Base-by-base conservation (phyloP, 2,888 invertebrate genomes). In the Euzophera pinguis region DNA sequence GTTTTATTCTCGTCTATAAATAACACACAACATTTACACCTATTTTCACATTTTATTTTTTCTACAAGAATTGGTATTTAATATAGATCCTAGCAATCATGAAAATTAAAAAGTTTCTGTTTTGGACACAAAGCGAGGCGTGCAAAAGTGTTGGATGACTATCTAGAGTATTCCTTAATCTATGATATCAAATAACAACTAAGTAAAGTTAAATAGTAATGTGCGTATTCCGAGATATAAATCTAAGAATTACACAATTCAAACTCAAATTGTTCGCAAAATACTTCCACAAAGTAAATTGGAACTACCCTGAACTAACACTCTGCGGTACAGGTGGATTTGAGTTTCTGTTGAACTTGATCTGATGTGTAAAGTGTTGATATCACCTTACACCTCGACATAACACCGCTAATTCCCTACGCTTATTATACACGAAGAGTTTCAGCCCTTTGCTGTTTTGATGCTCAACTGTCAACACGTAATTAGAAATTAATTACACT, bases 291-390 rank as follows among this genome's bases (percentile, higher is more conserved):
- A 47, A 49, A 49, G 49, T 39, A 50, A 50, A 50, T 50, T 50
- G 49, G 51, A 57, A 56, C 59, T 61, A 54, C 52, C 58, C 60
- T 61, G 54, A 61, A 61, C 71, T 70, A 73, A 69, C 74, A 76
- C 66, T 71, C 67, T 67, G 71, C 59, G 77, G 63, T 58, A 52
- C 65, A 63, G 60, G 74, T 65, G 71, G 75, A 75, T 75, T 76
- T 73, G 73, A 77, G 76, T 78, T 78, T 69, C 61, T 73, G 78
- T 78, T 75, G 68, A 75, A 73, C 65, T 75, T 72, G 63, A 60
- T 65, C 71, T 75, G 71, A 74, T 72, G 70, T 63, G 64, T 71
- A 45, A 43, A 45, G 74, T 75, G 73, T 72, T 72, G 69, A 71
- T 73, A 72, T 72, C 66, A 65, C 64, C 68, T 57, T 55, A 55